These are phyloP conservation scores for Poecilia picta DNA, from an alignment of 2,797 vertebrate species.

Conservation along the genomic window DNA sequence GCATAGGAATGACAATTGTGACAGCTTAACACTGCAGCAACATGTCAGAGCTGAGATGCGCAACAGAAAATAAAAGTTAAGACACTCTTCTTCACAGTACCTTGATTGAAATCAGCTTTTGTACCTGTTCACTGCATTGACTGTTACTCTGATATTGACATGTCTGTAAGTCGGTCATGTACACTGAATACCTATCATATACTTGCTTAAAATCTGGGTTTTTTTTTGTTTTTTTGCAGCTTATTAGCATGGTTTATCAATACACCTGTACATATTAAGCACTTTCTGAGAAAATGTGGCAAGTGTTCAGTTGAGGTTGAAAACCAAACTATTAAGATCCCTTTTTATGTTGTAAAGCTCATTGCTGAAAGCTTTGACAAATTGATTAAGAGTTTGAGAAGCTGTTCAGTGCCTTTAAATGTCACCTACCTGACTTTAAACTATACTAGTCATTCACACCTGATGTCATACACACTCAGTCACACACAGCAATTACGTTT, in stretches of 20 bases:
- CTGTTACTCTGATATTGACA: not conserved
- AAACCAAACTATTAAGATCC: constrained; percentile 20
- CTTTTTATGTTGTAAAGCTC: constrained; percentile 15
- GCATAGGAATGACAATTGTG: constrained; percentile 41
- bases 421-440: constrained; percentile 19
- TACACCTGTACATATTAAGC: constrained; percentile 52
- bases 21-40: constrained; percentile 35
- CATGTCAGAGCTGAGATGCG: constrained; percentile 33
- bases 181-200: constrained; percentile 39
- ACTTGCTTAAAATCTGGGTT: constrained; percentile 21
- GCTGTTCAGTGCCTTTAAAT: constrained; percentile 34
- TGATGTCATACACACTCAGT: constrained; percentile 17
- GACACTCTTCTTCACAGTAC: constrained; percentile 57
- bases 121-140: constrained; percentile 14
- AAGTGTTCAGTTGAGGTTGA: constrained; percentile 29
- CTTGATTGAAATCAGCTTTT: constrained; percentile 31
- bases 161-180: constrained; percentile 4
- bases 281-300: constrained; percentile 31
- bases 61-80: constrained; percentile 33
- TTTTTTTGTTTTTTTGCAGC: constrained; percentile 13
- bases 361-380: constrained; percentile 2
- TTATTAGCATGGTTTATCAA: constrained; percentile 44
- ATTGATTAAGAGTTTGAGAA: constrained; percentile 34
- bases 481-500: constrained; percentile 26
- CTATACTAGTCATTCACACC: constrained; percentile 4